A percentile compares a stretch with the other conserved stretches of the same genome.
Evolutionary conservation across 2,113 vertebrate species (phyloP).

Genomic region (Channa argus): DNA sequence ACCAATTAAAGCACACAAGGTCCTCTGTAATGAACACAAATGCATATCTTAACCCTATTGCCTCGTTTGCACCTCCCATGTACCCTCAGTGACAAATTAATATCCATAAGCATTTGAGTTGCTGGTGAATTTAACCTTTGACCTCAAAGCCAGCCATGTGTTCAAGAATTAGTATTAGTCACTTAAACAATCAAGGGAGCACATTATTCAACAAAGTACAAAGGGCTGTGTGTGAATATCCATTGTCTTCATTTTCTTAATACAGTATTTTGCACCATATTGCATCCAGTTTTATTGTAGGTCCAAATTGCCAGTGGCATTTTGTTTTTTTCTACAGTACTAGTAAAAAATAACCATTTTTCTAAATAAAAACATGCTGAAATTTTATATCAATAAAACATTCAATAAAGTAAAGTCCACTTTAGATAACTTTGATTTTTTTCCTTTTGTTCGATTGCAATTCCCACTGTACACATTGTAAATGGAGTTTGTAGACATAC

Average conservation of each 20-base stretch:
- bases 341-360: constrained; percentile 1
- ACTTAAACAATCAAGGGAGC: constrained; percentile 2
- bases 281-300: background rate
- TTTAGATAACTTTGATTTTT: background rate
- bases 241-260: constrained; percentile 3
- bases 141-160: constrained; percentile 23
- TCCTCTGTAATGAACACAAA: constrained; percentile 33
- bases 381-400: constrained; percentile 16
- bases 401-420: no score
- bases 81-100: constrained; percentile 40
- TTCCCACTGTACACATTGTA: constrained; percentile 54
- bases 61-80: constrained; percentile 17
- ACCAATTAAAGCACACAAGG: background rate
- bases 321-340: background rate
- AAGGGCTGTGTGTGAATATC: background rate
- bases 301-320: background rate
- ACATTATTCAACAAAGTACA: constrained; percentile 23
- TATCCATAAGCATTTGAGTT: constrained; percentile 40
- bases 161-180: constrained; percentile 5
- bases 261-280: background rate
- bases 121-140: constrained; percentile 42
- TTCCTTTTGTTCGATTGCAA: constrained; percentile 23
- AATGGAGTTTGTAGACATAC: constrained; percentile 67
- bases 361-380: constrained; percentile 9
- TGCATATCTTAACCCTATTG: constrained; percentile 41